Evolutionary conservation across 1,140 invertebrate genomes (phyloP).

Genomic region (Drosophila teissieri): DNA sequence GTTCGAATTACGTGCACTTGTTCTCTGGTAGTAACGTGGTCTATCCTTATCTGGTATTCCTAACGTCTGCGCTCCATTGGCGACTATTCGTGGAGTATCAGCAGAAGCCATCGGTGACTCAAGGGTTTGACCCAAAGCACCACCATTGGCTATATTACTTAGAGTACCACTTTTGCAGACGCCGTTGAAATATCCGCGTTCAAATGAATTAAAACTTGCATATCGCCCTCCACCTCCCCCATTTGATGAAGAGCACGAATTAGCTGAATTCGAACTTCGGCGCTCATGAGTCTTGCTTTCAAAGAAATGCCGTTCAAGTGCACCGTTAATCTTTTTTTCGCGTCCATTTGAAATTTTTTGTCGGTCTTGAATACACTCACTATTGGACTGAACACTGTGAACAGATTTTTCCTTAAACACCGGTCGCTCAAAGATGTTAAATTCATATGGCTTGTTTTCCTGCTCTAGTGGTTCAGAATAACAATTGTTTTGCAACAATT

Average conservation of each 20-base stretch:
- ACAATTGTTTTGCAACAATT: slow-evolving; percentile 68
- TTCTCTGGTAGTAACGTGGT: slow-evolving; percentile 40
- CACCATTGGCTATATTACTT: slow-evolving; percentile 59
- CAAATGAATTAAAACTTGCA: slow-evolving; percentile 75
- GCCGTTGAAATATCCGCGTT: slow-evolving; percentile 61
- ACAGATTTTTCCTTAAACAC: slow-evolving; percentile 57
- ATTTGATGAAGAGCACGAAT: slow-evolving; percentile 67
- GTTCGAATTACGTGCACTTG: slow-evolving; percentile 7
- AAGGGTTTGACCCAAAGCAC: slow-evolving; percentile 26
- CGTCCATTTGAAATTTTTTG: slow-evolving; percentile 42
- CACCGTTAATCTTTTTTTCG: slow-evolving; percentile 40
- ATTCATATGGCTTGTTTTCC: slow-evolving; percentile 69
- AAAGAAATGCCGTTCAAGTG: slow-evolving; percentile 55
- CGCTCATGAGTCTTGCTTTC: slow-evolving; percentile 71
- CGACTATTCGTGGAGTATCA: slow-evolving; percentile 23
- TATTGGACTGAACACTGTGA: slow-evolving; percentile 21
- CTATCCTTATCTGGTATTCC: slow-evolving; percentile 34
- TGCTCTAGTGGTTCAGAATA: slow-evolving; percentile 81
- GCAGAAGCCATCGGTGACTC: slow-evolving; percentile 10
- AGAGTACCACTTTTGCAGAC: slow-evolving; percentile 81
- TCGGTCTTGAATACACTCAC: slow-evolving; percentile 55
- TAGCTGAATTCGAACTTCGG: slow-evolving; percentile 77
- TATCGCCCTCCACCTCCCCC: slow-evolving; percentile 45
- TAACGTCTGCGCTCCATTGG: slow-evolving; percentile 50
- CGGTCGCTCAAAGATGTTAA: slow-evolving; percentile 81